Percentiles rank a stretch among this genome's conserved stretches.
Conservation (phyloP, 2,113 vertebrate genomes). For the Corydoras sp. region DNA sequence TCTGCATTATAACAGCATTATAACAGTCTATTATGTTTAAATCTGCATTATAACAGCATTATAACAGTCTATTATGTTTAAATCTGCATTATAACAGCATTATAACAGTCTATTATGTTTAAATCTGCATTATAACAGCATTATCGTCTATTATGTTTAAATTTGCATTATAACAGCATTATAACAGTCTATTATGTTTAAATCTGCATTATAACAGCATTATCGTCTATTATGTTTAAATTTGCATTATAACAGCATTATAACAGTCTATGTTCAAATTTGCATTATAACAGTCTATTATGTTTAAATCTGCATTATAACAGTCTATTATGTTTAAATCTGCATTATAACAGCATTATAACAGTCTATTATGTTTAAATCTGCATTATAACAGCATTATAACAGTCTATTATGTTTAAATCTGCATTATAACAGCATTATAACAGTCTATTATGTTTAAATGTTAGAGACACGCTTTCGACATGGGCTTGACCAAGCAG, state of each 20-base stretch:
- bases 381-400: neutral
- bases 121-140: neutral
- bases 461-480: slow-evolving; percentile 17
- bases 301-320: neutral
- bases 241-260: neutral
- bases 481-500: slow-evolving; percentile 93
- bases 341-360: neutral
- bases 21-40: neutral
- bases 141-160: neutral
- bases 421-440: neutral
- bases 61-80: neutral
- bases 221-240: neutral
- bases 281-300: neutral
- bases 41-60: slow-evolving; percentile 1
- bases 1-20: neutral
- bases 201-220: neutral
- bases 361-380: neutral
- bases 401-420: neutral
- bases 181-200: neutral
- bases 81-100: neutral
- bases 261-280: neutral
- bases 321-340: neutral
- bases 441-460: neutral
- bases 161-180: slow-evolving; percentile 1
- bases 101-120: neutral